A percentile compares a stretch with the other conserved stretches of the same genome.
Evolutionary conservation across 1,140 invertebrate genomes (phyloP).

Genomic region (Aradophagus sp.): DNA sequence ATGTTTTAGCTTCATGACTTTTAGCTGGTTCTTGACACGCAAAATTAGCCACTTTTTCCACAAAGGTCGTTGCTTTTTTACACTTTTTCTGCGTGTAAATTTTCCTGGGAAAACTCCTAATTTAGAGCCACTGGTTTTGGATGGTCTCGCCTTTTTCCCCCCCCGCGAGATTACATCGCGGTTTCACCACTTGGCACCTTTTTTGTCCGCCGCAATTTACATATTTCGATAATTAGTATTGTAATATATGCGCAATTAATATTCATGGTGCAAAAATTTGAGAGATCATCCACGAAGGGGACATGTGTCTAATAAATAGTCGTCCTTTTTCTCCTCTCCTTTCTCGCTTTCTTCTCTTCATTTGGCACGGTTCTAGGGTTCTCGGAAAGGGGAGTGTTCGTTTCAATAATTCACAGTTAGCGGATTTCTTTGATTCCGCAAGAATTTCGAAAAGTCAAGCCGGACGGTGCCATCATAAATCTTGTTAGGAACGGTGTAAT

Average conservation of each 20-base stretch:
- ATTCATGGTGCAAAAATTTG: conserved; percentile 39
- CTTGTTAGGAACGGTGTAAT: conserved; percentile 28
- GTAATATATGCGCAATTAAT: conserved; percentile 52
- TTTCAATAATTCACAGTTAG: conserved; percentile 17
- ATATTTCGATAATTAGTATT: conserved; percentile 58
- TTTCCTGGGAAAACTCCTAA: too few relatives aligned
- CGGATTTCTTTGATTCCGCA: conserved; percentile 16
- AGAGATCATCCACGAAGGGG: conserved; percentile 20
- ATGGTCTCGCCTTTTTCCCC: conserved; percentile 13
- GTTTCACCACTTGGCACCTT: conserved; percentile 22
- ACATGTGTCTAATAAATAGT: conserved; percentile 27
- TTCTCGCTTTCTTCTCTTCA: conserved; percentile 1
- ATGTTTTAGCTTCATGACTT: too few relatives aligned
- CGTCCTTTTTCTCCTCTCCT: conserved; percentile 2
- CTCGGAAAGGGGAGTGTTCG: not conserved
- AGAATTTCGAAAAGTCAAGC: conserved; percentile 1
- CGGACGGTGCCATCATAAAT: conserved; percentile 26
- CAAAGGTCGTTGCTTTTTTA: too few relatives aligned
- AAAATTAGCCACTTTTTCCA: too few relatives aligned
- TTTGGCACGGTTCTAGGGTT: not conserved
- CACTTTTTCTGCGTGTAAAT: too few relatives aligned
- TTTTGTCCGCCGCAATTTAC: conserved; percentile 37
- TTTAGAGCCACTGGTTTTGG: too few relatives aligned
- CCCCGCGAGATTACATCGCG: conserved; percentile 14
- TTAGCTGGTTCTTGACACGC: too few relatives aligned